Base-by-base conservation (phyloP, 2,888 invertebrate genomes). In the Fragum sueziense region DNA sequence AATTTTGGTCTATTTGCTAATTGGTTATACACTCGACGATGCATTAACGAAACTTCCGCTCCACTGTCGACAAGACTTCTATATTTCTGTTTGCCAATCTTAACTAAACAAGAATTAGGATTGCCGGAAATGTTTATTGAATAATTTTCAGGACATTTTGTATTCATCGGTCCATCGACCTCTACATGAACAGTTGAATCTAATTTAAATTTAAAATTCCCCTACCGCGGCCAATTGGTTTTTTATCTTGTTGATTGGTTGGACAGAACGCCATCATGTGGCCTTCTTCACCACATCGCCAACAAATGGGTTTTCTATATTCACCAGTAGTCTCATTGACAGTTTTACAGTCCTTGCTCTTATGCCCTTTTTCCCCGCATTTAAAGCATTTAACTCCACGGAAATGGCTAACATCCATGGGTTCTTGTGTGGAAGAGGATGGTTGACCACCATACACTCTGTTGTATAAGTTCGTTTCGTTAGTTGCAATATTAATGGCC, bases 21-120 rank as follows among this genome's bases (percentile, higher is more conserved):
- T 37, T 31, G 62, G 22, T 65, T 59, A 74, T 79, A 79, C 27
- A 78, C 51, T 41, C 74, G 47, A 27, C 74, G 73, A 65, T 73
- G 78, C 65, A 79, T 74, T 37, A 74, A 65, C 14, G 65, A 41
- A 22, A 70, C 41, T 41, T 79, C 74, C 25, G 74, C 65, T 25
- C 79, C 70, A 14, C 74, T 74, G 67, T 73, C 72, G 14, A 77
- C 73, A 62, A 77, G 73, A 57, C 68, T 37, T 72, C 73, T 72
- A 77, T 61, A 65, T 59, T 54, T 74, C 31, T 70, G 37, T 65
- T 51, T 54, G 1, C 33, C 65, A 27, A 79, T 65, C 20, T 74
- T 65, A 20, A 70, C 25, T 25, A 79, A 20, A 67, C 74, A 74
- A 29, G 79, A 79, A 37, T 65, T 79, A 2, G 79, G 79, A 79